These are phyloP conservation scores for Decapterus maruadsi DNA, from an alignment of 2,797 vertebrate species.

Conservation along the genomic window DNA sequence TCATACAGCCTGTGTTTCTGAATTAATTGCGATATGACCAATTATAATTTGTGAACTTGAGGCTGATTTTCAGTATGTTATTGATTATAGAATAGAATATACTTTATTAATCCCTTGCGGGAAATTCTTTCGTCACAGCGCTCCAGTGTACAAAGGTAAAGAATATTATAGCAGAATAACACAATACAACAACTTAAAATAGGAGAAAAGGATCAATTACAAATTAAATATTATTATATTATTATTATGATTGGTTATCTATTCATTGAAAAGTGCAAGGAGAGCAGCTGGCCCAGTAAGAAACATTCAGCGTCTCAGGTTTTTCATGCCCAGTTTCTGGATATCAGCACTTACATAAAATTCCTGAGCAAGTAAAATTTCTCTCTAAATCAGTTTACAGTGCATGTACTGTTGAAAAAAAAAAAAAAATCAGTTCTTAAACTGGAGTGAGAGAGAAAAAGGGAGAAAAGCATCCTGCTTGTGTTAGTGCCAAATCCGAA, in stretches of 20 bases:
- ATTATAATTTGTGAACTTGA: not conserved
- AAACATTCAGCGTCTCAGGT: not conserved
- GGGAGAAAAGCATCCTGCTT: constrained; percentile 42
- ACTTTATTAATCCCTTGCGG: no score
- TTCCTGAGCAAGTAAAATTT: not conserved
- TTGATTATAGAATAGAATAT: no score
- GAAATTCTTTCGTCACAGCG: no score
- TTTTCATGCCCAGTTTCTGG: not conserved
- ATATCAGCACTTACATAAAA: not conserved
- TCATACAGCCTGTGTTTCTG: not conserved
- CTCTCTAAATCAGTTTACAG: not conserved
- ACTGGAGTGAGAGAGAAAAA: constrained; percentile 9
- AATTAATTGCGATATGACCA: not conserved
- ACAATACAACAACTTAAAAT: no score
- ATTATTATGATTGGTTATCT: no score
- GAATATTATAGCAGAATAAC: no score
- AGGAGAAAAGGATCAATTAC: no score
- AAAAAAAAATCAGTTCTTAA: constrained; percentile 11
- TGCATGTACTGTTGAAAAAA: not conserved
- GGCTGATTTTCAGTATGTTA: not conserved
- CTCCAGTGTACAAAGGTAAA: no score
- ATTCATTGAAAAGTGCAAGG: not conserved
- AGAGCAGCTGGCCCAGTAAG: not conserved
- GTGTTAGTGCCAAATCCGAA: constrained; percentile 50
- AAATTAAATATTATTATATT: no score